Base-by-base conservation (phyloP, 2,797 vertebrate species). In the Eleutherodactylus coqui region DNA sequence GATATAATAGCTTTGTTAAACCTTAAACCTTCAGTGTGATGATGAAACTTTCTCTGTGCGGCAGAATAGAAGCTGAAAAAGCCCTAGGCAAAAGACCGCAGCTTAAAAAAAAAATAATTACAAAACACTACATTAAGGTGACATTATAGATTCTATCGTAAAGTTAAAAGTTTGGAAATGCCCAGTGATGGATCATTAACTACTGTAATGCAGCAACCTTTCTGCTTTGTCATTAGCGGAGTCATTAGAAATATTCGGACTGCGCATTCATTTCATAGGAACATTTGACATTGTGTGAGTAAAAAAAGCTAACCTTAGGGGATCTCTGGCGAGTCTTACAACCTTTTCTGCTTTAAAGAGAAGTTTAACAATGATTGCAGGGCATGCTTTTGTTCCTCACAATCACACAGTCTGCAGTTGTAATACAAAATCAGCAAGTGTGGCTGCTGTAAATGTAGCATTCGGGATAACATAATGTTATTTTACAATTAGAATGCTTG, bases 81-180 rank as follows among this genome's bases (percentile, higher is more conserved):
- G 86, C 86, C 86, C 47, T n/a, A 85, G 86, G 86, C 86, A 76
- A 75, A 73, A 81, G 36, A 75, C 70, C 67, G 32, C 19, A 53
- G 81, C 36, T 29, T n/a, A 36, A 82, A 53, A 83, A 87, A 69
- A 79, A 75, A 36, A 87, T 80, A 84, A 87, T 85, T 87, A 76
- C 86, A 84, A 87, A 87, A 87, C 86, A 87, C 82, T 85, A 47
- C 82, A 87, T 87, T 87, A 87, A 85, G 86, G 86, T 87, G 86
- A 84, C 86, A 87, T 87, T 87, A 84, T 43, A 45, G 82, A 47
- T 70, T 80, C 82, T 43, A 75, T 87, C 58, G 55, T 73, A 47
- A 84, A 87, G 76, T 79, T 75, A 45, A 75, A 75, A 84, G 70
- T 80, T 87, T 80, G 55, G 86, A 84, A 87, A 84, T 84, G 77